Evolutionary conservation across 2,113 vertebrate species (phyloP), one percentile per base, ranked within the genome.

Genomic region (Syngnathus floridae): DNA sequence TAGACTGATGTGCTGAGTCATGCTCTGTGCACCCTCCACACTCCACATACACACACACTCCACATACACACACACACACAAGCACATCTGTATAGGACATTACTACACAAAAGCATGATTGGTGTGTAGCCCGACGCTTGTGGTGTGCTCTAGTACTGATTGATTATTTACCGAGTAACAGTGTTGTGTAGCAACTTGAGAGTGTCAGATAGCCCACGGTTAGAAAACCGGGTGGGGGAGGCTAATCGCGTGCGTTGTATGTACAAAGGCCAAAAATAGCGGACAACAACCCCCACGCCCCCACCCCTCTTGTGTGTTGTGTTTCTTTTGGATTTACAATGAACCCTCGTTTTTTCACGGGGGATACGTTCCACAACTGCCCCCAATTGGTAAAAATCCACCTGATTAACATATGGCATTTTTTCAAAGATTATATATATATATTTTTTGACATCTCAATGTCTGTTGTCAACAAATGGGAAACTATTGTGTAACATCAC

Each of bases 41-140:
- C 26, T 13, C 7, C 16, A 21, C 51, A 21, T 21, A 52, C n/a
- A 21, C 84, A 85, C 21, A 52, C 84, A 85, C 51, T 14, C 22
- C 21, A 54, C 51, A 35, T 5, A 16, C 26, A 56, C 14, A 16
- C 5, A 17, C 54, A 16, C 54, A 31, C 54, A 35, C 54, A 7
- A 56, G 87, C 84, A 87, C 86, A 89, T 86, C 84, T 89, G 88
- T 89, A 88, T 77, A 89, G 85, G 87, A 83, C 74, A 86, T 85
- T 79, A 84, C 79, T 79, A 84, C 79, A 71, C 79, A 83, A 83
- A 83, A 80, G 84, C 84, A 88, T 85, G 88, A 85, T 78, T 86
- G 85, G 82, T 84, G 84, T 86, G 85, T 88, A 88, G 85, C 86
- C 81, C 82, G 85, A 89, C 75, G 88, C 88, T 86, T 87, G 78